These are phyloP conservation scores for Cynoglossus semilaevis DNA, from an alignment of 2,113 vertebrate species.

Conservation along the genomic window DNA sequence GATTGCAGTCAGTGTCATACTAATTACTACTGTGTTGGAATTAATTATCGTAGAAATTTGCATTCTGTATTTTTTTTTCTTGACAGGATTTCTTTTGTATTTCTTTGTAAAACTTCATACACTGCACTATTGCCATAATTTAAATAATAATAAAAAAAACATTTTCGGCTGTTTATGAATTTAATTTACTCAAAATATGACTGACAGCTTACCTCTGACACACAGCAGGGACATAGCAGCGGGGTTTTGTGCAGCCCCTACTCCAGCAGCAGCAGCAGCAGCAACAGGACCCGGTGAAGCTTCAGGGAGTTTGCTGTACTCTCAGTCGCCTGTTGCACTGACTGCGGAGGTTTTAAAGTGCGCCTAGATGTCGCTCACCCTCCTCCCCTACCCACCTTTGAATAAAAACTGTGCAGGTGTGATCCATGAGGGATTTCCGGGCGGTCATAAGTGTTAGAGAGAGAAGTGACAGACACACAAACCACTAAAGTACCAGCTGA, in stretches of 20 bases:
- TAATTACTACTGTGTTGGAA: too few relatives aligned
- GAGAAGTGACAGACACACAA: conserved; percentile 27
- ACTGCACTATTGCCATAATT: too few relatives aligned
- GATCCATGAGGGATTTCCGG: neutral
- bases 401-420: neutral
- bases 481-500: conserved; percentile 19
- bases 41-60: too few relatives aligned
- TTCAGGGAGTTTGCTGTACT: conserved; percentile 36
- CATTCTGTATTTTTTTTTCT: too few relatives aligned
- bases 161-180: too few relatives aligned
- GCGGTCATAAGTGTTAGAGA: neutral
- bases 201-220: conserved; percentile 61
- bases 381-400: conserved; percentile 6
- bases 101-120: too few relatives aligned
- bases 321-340: conserved; percentile 49
- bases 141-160: too few relatives aligned
- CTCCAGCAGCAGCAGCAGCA: conserved; percentile 20
- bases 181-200: neutral
- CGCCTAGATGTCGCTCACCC: neutral
- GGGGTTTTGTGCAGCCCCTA: conserved; percentile 4
- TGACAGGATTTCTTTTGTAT: too few relatives aligned
- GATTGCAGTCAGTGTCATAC: too few relatives aligned
- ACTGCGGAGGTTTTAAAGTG: neutral
- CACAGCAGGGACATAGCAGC: conserved; percentile 69
- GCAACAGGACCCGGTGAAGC: conserved; percentile 35